A percentile compares a stretch with the other conserved stretches of the same genome.
phyloP scores from a whole-genome alignment of 2,888 invertebrate species.

The Oligia latruncula region DNA sequence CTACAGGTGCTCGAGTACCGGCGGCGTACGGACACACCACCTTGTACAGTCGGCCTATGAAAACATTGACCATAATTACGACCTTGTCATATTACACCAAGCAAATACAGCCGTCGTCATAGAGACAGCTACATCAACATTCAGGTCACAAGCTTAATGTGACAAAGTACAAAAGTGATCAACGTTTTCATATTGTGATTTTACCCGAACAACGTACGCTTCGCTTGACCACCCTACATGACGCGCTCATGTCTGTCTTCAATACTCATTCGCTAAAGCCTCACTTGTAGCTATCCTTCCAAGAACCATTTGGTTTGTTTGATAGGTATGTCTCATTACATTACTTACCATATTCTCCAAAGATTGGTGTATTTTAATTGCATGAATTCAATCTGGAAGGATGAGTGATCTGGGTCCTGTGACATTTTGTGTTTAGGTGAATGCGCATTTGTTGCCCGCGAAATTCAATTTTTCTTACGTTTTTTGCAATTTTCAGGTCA shows the following conservation, averaged over 20 bases:
- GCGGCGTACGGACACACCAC: not conserved
- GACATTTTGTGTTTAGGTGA: not conserved
- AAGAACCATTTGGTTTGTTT: not conserved
- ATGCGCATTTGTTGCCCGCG: too few relatives aligned
- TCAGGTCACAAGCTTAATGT: constrained; percentile 5
- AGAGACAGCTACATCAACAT: not conserved
- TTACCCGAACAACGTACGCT: constrained; percentile 36
- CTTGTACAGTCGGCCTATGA: constrained; percentile 15
- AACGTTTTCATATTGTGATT: constrained; percentile 16
- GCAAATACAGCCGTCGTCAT: not conserved
- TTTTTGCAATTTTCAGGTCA: too few relatives aligned
- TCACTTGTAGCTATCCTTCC: constrained; percentile 15
- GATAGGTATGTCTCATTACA: not conserved
- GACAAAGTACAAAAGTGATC: constrained; percentile 28
- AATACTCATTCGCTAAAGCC: constrained; percentile 39
- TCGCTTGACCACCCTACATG: constrained; percentile 51
- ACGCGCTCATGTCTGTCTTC: constrained; percentile 21
- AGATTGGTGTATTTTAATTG: not conserved
- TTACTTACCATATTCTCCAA: not conserved
- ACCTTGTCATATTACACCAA: constrained; percentile 1
- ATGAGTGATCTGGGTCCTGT: not conserved
- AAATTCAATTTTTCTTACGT: too few relatives aligned
- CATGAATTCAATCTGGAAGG: not conserved
- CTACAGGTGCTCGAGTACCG: constrained; percentile 57
- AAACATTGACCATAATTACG: constrained; percentile 14